Conservation (phyloP, 2,113 vertebrate species). For the Lagopus leucura region DNA sequence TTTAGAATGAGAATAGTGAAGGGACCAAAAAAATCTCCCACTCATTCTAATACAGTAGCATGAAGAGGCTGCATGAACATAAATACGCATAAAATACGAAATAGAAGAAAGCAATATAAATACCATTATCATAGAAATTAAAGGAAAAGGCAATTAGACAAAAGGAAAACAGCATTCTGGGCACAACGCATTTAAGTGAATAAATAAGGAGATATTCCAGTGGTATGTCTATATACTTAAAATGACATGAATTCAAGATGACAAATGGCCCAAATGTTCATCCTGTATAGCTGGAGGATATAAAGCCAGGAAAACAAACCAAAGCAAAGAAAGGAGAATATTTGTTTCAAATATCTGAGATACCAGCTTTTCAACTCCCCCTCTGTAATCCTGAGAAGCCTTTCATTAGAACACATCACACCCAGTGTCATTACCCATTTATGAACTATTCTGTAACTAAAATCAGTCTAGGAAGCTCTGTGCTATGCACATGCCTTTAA, state of each 20-base stretch:
- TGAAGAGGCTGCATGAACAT: neutral
- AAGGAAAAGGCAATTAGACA: neutral
- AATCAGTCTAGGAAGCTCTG: neutral
- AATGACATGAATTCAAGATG: neutral
- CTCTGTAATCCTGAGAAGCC: neutral
- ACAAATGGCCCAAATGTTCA: conserved; percentile 11
- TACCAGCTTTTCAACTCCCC: neutral
- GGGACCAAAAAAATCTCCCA: neutral
- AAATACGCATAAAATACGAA: neutral
- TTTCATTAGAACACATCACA: neutral
- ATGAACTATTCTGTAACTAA: neutral
- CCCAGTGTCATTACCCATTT: neutral
- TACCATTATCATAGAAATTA: neutral
- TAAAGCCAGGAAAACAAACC: neutral
- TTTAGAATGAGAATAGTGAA: neutral
- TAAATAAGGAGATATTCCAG: neutral
- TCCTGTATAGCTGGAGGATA: neutral
- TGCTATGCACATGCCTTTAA: neutral
- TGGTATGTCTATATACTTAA: neutral
- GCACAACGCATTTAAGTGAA: conserved; percentile 2
- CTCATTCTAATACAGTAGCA: accelerated
- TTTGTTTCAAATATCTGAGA: neutral
- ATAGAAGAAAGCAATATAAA: neutral
- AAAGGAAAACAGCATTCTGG: neutral
- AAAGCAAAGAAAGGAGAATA: neutral